Evolutionary conservation across 2,888 invertebrate species (phyloP).

Genomic region (Callosobruchus maculatus): DNA sequence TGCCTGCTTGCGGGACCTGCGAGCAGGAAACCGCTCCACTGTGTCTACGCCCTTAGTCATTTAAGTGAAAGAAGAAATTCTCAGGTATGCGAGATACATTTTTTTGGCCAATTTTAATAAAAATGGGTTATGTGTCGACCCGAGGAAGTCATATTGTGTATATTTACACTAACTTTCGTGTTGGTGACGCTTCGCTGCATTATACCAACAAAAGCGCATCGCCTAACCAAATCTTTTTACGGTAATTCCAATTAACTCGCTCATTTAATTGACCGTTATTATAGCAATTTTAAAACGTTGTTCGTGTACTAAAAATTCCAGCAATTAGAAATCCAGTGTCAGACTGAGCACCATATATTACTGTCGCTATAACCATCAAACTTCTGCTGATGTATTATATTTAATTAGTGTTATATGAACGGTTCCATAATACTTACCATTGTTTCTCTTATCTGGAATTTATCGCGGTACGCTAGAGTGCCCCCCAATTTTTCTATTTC

Average conservation of each 20-base stretch:
- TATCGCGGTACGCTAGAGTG: background rate
- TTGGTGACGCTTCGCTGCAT: background rate
- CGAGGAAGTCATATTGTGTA: background rate
- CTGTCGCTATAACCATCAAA: background rate
- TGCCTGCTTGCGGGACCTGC: too few species aligned
- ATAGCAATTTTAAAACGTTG: background rate
- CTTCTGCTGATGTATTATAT: slow-evolving; percentile 4
- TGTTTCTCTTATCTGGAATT: slow-evolving; percentile 2
- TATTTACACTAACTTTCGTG: background rate
- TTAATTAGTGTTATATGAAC: background rate
- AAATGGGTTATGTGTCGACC: too few species aligned
- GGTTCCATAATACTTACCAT: background rate
- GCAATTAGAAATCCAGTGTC: background rate
- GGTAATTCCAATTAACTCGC: background rate
- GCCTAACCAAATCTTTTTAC: background rate
- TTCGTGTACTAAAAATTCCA: background rate
- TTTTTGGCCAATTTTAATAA: too few species aligned
- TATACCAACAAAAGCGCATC: background rate
- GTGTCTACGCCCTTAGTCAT: too few species aligned
- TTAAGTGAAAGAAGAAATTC: too few species aligned
- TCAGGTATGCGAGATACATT: too few species aligned
- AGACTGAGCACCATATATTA: background rate
- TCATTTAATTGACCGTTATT: background rate
- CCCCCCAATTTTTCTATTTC: background rate
- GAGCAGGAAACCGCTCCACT: too few species aligned